Percentiles rank a stretch among this genome's conserved stretches.
Evolutionary conservation across 2,113 vertebrate genomes (phyloP).

Genomic region (Cariama cristata): DNA sequence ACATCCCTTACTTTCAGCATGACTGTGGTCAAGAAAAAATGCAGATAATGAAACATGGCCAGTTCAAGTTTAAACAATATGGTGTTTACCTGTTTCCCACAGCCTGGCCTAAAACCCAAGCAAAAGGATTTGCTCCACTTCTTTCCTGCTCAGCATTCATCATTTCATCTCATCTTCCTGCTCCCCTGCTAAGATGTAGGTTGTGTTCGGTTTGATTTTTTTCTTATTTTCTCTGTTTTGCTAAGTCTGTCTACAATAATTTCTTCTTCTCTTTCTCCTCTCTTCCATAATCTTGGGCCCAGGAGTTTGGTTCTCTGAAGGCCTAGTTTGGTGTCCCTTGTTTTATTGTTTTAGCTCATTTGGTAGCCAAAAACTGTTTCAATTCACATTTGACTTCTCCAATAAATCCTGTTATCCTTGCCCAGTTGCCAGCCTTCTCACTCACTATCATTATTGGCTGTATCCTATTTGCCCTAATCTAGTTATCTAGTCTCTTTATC

Average conservation of each 20-base stretch:
- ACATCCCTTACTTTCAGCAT: not conserved
- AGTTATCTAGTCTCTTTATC: constrained; percentile 47
- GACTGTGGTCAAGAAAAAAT: not conserved
- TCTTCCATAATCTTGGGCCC: not conserved
- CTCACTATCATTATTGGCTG: constrained; percentile 42
- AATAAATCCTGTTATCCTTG: constrained; percentile 61
- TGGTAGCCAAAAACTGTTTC: not conserved
- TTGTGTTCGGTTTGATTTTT: not conserved
- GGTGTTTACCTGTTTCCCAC: not conserved
- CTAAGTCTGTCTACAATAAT: not conserved
- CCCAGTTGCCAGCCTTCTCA: constrained; percentile 26
- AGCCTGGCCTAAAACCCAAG: not conserved
- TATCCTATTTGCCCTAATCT: constrained; percentile 62
- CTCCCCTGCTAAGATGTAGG: not conserved
- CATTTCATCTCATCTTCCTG: not conserved
- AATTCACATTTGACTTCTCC: constrained; percentile 9
- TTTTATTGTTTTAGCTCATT: not conserved
- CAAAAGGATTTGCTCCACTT: not conserved
- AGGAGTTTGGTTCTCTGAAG: not conserved
- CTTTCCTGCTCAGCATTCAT: not conserved
- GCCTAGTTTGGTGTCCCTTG: not conserved
- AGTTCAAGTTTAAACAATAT: not conserved
- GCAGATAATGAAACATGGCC: not conserved
- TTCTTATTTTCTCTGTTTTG: not conserved
- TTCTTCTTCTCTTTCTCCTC: not conserved